These are phyloP conservation scores for Cheilosia urbana DNA, from an alignment of 2,888 invertebrate species.

Conservation along the genomic window DNA sequence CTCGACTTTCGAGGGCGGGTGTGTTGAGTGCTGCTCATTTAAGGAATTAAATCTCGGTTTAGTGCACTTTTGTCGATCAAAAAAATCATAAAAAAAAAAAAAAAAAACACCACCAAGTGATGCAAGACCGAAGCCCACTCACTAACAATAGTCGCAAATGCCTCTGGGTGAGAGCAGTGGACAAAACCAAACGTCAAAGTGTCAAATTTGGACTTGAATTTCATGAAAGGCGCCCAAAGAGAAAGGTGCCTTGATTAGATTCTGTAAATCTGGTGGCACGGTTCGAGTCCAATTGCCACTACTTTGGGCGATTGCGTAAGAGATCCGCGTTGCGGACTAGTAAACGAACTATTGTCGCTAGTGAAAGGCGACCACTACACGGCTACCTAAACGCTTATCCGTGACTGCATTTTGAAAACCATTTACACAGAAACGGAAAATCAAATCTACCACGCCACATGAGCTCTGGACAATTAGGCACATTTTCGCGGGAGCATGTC, in stretches of 20 bases:
- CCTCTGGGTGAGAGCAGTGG: not conserved
- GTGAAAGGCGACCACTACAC: constrained; percentile 43
- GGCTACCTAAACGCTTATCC: constrained; percentile 11
- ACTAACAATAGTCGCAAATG: not conserved
- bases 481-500: not conserved
- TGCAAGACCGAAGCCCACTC: not conserved
- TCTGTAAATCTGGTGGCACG: not conserved
- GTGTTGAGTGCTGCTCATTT: not conserved
- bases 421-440: not conserved
- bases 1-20: not conserved
- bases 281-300: constrained; percentile 19
- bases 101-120: not conserved
- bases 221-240: constrained; percentile 51
- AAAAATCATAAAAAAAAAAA: not conserved
- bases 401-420: constrained; percentile 9
- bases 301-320: constrained; percentile 47
- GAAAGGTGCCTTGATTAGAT: constrained; percentile 70
- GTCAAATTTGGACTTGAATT: constrained; percentile 21
- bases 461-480: not conserved
- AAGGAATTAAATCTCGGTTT: not conserved
- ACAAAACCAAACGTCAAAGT: not conserved
- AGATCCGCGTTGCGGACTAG: constrained; percentile 38
- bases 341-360: constrained; percentile 30
- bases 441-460: not conserved
- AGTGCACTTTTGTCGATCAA: not conserved